A percentile compares a stretch with the other conserved stretches of the same genome.
These are phyloP conservation scores for Parasteatoda tepidariorum DNA, from an alignment of 1,140 invertebrate species.

Conservation along the genomic window DNA sequence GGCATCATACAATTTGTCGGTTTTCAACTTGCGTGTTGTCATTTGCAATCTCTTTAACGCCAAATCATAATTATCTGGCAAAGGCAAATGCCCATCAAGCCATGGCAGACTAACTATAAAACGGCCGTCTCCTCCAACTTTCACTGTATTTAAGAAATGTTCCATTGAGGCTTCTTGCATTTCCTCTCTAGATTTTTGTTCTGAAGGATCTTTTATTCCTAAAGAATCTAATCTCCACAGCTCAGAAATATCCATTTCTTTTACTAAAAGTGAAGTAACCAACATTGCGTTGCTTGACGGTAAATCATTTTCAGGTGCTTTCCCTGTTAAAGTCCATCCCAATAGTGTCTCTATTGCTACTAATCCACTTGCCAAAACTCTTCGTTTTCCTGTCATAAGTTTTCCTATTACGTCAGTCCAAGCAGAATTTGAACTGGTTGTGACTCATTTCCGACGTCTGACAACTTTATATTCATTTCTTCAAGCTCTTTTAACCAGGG, in stretches of 20 bases:
- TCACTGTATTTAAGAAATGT: neutral
- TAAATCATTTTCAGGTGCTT: conserved; percentile 33
- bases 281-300: neutral
- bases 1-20: neutral
- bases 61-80: conserved; percentile 5
- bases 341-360: conserved; percentile 66
- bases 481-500: conserved; percentile 25
- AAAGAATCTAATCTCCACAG: conserved; percentile 3
- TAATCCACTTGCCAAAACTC: conserved; percentile 63
- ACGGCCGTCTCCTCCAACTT: conserved; percentile 4
- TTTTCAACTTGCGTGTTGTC: neutral
- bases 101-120: conserved; percentile 12
- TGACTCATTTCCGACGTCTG: neutral
- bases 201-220: neutral
- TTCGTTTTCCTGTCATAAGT: conserved; percentile 65
- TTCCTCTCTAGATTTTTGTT: neutral
- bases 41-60: neutral
- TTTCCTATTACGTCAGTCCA: neutral
- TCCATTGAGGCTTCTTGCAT: neutral
- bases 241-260: conserved; percentile 12
- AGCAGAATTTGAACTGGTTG: neutral
- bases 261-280: neutral
- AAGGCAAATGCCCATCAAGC: conserved; percentile 1
- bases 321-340: conserved; percentile 67
- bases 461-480: conserved; percentile 2